These are phyloP conservation scores for Luffia ferchaultella DNA, from an alignment of 2,888 invertebrate species.

Conservation along the genomic window DNA sequence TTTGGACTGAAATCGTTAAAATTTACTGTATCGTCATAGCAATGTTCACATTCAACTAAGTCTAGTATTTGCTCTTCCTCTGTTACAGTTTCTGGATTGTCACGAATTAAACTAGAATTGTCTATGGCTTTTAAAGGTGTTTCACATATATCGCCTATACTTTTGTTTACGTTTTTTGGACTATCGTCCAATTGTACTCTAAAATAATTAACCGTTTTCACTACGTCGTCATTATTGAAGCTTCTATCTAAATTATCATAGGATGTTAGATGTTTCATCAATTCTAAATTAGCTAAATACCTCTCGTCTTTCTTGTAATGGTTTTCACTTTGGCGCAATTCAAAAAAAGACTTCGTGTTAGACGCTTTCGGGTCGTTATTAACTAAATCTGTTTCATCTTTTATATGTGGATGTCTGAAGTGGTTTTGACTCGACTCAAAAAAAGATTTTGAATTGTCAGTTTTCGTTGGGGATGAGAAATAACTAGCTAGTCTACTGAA, in stretches of 20 bases:
- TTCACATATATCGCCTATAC: no score
- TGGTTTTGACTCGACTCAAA: slow-evolving; percentile 59
- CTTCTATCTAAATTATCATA: slow-evolving; percentile 22
- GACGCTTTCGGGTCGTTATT: not conserved
- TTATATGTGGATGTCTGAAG: slow-evolving; percentile 32
- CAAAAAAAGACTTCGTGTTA: slow-evolving; percentile 10
- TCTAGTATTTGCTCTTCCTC: slow-evolving; percentile 16
- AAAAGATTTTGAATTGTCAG: slow-evolving; percentile 52
- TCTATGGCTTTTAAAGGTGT: no score
- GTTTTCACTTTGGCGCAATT: slow-evolving; percentile 16
- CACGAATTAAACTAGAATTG: no score
- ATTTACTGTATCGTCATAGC: slow-evolving; percentile 21
- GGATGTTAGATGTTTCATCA: slow-evolving; percentile 44
- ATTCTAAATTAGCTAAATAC: slow-evolving; percentile 23
- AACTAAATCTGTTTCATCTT: not conserved
- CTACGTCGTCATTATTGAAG: slow-evolving; percentile 26
- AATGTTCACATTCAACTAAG: slow-evolving; percentile 30
- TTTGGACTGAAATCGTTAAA: not conserved
- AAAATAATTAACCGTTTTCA: slow-evolving; percentile 41
- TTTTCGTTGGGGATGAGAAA: slow-evolving; percentile 37
- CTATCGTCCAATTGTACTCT: slow-evolving; percentile 39
- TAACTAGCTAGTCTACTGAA: slow-evolving; percentile 51
- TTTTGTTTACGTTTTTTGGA: no score
- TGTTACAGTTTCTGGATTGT: no score
- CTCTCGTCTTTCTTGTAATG: slow-evolving; percentile 17